A percentile compares a stretch with the other conserved stretches of the same genome.
These are phyloP conservation scores for Bombylius major DNA, from an alignment of 2,888 invertebrate genomes.

Conservation along the genomic window DNA sequence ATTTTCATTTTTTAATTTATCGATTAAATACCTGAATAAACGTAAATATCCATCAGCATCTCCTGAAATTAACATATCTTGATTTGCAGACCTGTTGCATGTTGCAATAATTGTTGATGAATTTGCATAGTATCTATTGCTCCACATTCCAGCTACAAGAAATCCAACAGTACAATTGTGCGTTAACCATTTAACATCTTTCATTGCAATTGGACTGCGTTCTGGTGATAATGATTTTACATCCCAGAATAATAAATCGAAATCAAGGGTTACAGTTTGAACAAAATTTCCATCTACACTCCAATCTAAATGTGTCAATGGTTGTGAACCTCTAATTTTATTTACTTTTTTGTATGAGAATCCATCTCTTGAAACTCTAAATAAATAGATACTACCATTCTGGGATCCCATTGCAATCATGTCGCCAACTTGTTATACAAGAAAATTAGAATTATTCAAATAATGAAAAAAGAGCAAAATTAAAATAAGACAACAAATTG, in stretches of 20 bases:
- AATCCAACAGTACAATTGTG: constrained; percentile 80
- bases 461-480: too few relatives aligned
- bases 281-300: constrained; percentile 77
- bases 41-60: constrained; percentile 82
- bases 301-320: constrained; percentile 80
- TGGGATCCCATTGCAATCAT: constrained; percentile 81
- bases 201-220: constrained; percentile 79
- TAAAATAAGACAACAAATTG: too few relatives aligned
- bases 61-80: constrained; percentile 71
- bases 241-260: constrained; percentile 83
- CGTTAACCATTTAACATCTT: constrained; percentile 81
- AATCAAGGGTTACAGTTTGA: constrained; percentile 82
- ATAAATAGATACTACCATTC: constrained; percentile 68
- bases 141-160: constrained; percentile 81
- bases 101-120: constrained; percentile 71
- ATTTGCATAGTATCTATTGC: constrained; percentile 76
- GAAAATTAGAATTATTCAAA: not conserved
- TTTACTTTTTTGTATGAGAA: constrained; percentile 83
- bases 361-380: constrained; percentile 76
- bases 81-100: constrained; percentile 68
- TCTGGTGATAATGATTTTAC: constrained; percentile 77
- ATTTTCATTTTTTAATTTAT: not conserved
- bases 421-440: constrained; percentile 57
- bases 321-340: constrained; percentile 75
- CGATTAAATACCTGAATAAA: constrained; percentile 52